phyloP scores from a whole-genome alignment of 2,888 invertebrate species.

The Mythimna loreyi region DNA sequence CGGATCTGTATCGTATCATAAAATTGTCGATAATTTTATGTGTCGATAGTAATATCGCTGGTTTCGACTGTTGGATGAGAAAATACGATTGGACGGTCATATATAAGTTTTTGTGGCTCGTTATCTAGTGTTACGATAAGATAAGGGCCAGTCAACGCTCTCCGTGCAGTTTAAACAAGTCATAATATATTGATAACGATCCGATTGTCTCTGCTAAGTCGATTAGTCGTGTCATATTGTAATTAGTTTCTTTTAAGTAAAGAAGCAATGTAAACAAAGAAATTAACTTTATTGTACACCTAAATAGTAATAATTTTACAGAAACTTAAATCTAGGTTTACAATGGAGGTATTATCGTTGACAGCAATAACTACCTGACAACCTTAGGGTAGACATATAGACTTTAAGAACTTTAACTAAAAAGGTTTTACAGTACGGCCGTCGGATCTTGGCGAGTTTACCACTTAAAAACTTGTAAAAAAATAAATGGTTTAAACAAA shows the following conservation, averaged over 20 bases:
- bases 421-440: no score
- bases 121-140: conserved; percentile 68
- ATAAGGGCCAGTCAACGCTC: conserved; percentile 73
- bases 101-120: conserved; percentile 48
- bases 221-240: conserved; percentile 28
- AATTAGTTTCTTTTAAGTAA: conserved; percentile 1
- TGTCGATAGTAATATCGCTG: conserved; percentile 18
- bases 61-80: conserved; percentile 20
- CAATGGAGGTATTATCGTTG: no score
- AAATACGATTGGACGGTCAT: conserved; percentile 12
- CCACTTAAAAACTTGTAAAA: no score
- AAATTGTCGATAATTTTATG: no score
- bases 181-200: conserved; percentile 61
- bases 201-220: conserved; percentile 33
- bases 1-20: conserved; percentile 22
- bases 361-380: no score
- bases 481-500: no score
- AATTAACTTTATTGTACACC: conserved; percentile 1
- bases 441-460: no score
- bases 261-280: conserved; percentile 16
- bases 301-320: no score
- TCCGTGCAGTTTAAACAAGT: conserved; percentile 66
- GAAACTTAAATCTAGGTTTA: no score
- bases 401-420: no score
- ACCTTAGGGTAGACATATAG: no score